Evolutionary conservation across 2,888 invertebrate species (phyloP).

Genomic region (Rapana venosa): DNA sequence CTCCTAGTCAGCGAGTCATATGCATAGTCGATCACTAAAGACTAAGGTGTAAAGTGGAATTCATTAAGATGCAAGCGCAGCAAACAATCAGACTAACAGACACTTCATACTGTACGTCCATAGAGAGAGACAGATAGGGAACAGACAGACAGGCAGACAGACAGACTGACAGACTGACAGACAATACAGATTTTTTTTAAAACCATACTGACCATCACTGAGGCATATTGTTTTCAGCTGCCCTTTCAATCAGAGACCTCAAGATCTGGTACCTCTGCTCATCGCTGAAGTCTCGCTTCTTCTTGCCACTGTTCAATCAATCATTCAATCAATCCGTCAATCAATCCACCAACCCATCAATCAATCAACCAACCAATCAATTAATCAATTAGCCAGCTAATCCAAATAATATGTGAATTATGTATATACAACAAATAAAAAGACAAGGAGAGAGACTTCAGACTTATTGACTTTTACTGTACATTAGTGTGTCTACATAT

Average conservation of each 20-base stretch:
- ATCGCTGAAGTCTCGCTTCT: constrained; percentile 47
- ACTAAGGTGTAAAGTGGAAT: too few species aligned
- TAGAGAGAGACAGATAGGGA: background rate
- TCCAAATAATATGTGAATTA: background rate
- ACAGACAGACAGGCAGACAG: background rate
- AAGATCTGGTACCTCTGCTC: constrained; percentile 49
- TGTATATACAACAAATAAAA: too few species aligned
- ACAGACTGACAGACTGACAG: background rate
- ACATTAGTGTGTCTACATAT: too few species aligned
- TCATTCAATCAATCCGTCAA: background rate
- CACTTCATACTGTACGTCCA: background rate
- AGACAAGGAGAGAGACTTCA: too few species aligned
- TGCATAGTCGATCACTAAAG: too few species aligned
- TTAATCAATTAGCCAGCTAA: background rate
- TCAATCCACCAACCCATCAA: background rate
- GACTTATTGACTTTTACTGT: too few species aligned
- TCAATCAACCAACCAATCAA: background rate
- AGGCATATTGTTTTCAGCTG: constrained; percentile 38
- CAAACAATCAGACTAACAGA: background rate
- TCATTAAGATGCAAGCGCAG: background rate
- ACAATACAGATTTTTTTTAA: background rate
- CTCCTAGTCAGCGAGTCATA: too few species aligned
- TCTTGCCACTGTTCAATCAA: constrained; percentile 47
- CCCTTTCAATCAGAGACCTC: constrained; percentile 42
- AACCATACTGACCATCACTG: constrained; percentile 4